Evolutionary conservation across 2,888 invertebrate species (phyloP).

Genomic region (Andrena flavipes): DNA sequence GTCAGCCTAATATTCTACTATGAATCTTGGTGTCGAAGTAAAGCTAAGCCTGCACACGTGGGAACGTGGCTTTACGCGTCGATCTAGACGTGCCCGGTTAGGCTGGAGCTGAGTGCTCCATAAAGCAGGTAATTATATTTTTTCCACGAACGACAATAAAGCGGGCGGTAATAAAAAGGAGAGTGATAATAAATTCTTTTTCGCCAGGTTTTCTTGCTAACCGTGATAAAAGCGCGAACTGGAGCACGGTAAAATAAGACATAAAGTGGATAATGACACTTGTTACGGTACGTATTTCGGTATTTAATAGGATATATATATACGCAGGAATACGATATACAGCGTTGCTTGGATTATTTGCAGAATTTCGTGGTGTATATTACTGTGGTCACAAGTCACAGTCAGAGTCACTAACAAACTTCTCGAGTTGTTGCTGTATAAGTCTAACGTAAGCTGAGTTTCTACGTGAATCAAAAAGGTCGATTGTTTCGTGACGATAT

Average conservation of each 20-base stretch:
- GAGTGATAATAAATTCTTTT: constrained; percentile 53
- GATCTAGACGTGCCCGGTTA: not conserved
- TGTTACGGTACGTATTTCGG: constrained; percentile 46
- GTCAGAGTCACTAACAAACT: not conserved
- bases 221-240: constrained; percentile 34
- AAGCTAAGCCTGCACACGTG: not conserved
- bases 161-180: constrained; percentile 35
- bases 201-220: constrained; percentile 14
- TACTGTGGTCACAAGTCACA: not conserved
- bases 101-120: not conserved
- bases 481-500: not conserved
- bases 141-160: constrained; percentile 27
- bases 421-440: not conserved
- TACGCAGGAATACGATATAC: constrained; percentile 1
- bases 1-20: too few relatives aligned
- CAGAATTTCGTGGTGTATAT: not conserved
- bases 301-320: constrained; percentile 25
- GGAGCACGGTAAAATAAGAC: constrained; percentile 37
- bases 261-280: constrained; percentile 51
- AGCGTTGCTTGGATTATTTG: constrained; percentile 13
- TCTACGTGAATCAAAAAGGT: not conserved
- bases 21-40: too few relatives aligned
- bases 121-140: constrained; percentile 52
- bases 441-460: not conserved
- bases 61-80: not conserved